Percentiles rank a stretch among this genome's conserved stretches.
Evolutionary conservation across 2,113 vertebrate genomes (phyloP).

Genomic region (Centropristis striata): DNA sequence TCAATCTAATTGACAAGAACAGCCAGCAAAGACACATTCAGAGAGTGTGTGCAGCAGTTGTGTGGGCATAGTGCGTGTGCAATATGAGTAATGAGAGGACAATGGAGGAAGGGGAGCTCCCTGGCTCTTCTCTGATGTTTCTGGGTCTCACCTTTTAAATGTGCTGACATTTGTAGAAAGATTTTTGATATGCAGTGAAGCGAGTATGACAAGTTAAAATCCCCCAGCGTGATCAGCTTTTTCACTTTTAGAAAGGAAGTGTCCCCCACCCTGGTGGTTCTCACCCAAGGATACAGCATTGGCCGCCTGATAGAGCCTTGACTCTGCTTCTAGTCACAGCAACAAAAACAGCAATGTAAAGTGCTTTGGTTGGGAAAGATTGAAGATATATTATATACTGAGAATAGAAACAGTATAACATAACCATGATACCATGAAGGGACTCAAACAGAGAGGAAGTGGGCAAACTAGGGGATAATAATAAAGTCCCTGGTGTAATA

Average conservation of each 20-base stretch:
- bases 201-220: neutral
- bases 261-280: constrained; percentile 19
- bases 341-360: neutral
- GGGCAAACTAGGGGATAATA: neutral
- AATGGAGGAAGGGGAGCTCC: constrained; percentile 20
- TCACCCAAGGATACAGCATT: constrained; percentile 53
- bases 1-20: constrained; percentile 31
- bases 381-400: no score
- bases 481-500: neutral
- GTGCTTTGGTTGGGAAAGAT: neutral
- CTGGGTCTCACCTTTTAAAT: constrained; percentile 13
- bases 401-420: neutral
- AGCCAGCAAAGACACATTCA: neutral
- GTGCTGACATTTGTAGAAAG: neutral
- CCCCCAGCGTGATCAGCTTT: constrained; percentile 10
- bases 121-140: constrained; percentile 2
- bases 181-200: neutral
- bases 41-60: constrained; percentile 21
- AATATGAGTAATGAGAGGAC: constrained; percentile 30
- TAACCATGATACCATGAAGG: neutral
- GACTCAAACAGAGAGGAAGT: neutral
- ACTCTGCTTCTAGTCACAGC: constrained; percentile 8
- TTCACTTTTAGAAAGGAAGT: neutral
- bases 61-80: constrained; percentile 14
- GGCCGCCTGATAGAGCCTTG: constrained; percentile 29